Base-by-base conservation (phyloP, 64 coral and sea anemone species). In the Astreopora myriophthalma region DNA sequence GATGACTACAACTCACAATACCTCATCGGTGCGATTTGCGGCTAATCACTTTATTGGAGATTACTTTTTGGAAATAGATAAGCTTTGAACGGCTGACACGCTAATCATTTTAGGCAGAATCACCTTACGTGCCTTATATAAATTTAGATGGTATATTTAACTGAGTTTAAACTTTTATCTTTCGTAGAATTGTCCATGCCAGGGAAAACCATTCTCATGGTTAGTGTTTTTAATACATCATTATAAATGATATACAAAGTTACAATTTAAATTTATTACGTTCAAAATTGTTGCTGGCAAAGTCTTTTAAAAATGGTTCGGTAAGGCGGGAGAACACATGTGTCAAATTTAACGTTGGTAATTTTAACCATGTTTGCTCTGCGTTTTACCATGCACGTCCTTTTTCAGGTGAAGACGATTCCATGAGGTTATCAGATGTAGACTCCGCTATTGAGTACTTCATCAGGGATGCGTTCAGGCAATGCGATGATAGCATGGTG, bases 401-500 rank as follows among this genome's bases (percentile, higher is more conserved):
- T 63, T 23, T 73, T 84, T 13, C 17, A 84, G 75, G 17, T 25
- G 86, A 40, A 32, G 72, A 5, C 31, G 89, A 69, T 48, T 67
- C 39, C 66, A 70, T 52, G 35, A 64, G 75, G 52, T 79, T 79
- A 12, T 85, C n/a, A 65, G 94, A 96, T 66, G 71, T 96, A 60
- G 94, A 96, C 19, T 52, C 39, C 12, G 61, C 38, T 33, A 90
- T 92, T 8, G 76, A 96, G 5, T 34, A 79, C 28, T 64, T 96
- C 52, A 90, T 92, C 49, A 92, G 40, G 25, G 90, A 96, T 92
- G 85, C 94, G 2, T 85, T 88, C 57, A 81, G 67, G 23, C 90
- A 92, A 30, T 96, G 90, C 17, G 84, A 96, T 17, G 20, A 82
- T 8, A 92, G 75, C 6, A 86, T 46, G 86, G 94, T 96, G 79